These are phyloP conservation scores for Plecotus auritus DNA, from an alignment of 2,113 vertebrate species.

Conservation along the genomic window DNA sequence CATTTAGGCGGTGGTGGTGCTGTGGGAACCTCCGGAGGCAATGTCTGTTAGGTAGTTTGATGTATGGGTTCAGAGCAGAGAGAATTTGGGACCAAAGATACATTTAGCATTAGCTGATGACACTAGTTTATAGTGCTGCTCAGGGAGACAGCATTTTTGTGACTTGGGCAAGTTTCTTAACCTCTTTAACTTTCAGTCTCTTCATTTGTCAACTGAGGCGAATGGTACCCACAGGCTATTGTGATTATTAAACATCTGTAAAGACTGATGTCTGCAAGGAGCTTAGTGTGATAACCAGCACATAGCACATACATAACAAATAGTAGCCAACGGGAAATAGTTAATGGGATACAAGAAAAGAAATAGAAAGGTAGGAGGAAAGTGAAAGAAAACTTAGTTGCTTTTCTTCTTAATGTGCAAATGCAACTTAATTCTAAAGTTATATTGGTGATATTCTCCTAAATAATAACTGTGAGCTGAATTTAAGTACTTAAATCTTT, in stretches of 20 bases:
- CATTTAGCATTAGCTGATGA: background rate
- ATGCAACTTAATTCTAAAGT: background rate
- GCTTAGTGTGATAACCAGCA: accelerated
- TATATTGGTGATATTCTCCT: background rate
- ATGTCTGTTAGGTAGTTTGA: accelerated
- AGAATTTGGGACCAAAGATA: background rate
- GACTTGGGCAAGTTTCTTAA: background rate
- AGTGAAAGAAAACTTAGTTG: background rate
- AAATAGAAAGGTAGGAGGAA: background rate
- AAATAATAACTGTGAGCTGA: background rate
- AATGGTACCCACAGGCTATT: background rate
- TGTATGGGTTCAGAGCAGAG: background rate
- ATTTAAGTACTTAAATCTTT: background rate
- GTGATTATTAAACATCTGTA: background rate
- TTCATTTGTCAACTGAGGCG: background rate
- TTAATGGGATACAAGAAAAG: background rate
- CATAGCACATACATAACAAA: accelerated
- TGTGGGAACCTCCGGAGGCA: background rate
- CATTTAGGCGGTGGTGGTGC: accelerated
- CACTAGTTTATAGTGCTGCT: accelerated
- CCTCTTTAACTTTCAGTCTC: background rate
- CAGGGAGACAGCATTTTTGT: background rate
- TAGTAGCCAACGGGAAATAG: no score
- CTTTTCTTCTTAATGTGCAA: background rate
- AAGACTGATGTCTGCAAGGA: background rate